Conservation (phyloP, 2,888 invertebrate genomes). For the Odontothrips loti region DNA sequence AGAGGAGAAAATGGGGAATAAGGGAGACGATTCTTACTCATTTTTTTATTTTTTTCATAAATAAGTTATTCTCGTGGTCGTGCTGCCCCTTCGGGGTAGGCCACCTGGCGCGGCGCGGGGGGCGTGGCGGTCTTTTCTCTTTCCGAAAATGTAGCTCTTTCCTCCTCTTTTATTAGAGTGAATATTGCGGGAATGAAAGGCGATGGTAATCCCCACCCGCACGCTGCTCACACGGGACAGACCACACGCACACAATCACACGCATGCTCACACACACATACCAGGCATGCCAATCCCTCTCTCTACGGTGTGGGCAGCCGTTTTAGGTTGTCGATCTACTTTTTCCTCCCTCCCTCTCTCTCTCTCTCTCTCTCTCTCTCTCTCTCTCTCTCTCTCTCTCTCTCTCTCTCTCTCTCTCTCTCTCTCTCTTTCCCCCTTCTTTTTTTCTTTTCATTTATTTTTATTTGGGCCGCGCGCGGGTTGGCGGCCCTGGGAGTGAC, state of each 20-base stretch:
- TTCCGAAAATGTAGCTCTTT: background rate
- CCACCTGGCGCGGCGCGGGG: background rate
- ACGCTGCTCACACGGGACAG: too few relatives aligned
- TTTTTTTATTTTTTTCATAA: background rate
- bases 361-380: background rate
- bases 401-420: background rate
- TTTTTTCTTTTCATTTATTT: background rate
- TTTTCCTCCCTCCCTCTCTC: background rate
- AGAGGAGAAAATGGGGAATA: background rate
- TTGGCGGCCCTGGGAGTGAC: slow-evolving; percentile 18
- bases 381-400: background rate
- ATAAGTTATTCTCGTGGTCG: background rate
- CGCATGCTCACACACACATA: too few relatives aligned
- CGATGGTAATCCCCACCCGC: background rate
- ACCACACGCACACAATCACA: too few relatives aligned
- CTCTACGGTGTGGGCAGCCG: slow-evolving; percentile 2
- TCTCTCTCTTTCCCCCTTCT: background rate
- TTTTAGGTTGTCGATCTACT: slow-evolving; percentile 5
- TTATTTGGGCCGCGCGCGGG: slow-evolving; percentile 1
- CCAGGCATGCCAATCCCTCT: background rate
- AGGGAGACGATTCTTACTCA: background rate
- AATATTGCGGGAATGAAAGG: background rate
- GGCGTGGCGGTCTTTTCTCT: background rate
- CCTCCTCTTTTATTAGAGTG: background rate
- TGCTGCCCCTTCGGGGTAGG: background rate